Evolutionary conservation across 1,140 invertebrate genomes (phyloP).

Genomic region (Phymastichus coffea): DNA sequence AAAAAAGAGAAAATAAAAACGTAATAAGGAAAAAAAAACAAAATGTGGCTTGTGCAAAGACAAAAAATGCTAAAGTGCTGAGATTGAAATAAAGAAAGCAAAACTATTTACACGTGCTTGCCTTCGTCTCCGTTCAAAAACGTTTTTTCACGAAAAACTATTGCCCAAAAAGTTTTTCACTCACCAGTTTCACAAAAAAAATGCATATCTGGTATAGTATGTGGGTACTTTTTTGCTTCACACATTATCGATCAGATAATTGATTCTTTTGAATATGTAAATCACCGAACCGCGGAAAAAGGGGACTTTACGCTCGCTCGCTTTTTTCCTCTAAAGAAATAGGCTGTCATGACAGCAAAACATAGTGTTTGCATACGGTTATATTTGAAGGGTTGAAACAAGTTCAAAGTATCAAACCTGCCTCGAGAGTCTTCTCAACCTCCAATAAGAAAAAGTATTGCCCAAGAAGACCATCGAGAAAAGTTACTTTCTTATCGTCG

Average conservation of each 20-base stretch:
- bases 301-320: constrained; percentile 19
- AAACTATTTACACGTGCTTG: constrained; percentile 37
- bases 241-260: too few species aligned
- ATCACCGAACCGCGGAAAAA: constrained; percentile 34
- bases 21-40: constrained; percentile 19
- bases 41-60: constrained; percentile 22
- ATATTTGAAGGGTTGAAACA: constrained; percentile 1
- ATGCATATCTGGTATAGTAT: too few species aligned
- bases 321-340: constrained; percentile 17
- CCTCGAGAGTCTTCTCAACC: background rate
- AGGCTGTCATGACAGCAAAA: constrained; percentile 26
- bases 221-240: too few species aligned
- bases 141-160: too few species aligned
- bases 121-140: constrained; percentile 26
- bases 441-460: background rate
- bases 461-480: background rate
- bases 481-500: background rate
- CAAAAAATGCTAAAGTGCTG: constrained; percentile 31
- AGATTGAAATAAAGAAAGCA: constrained; percentile 33
- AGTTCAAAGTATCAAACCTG: background rate
- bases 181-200: too few species aligned
- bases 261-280: too few species aligned
- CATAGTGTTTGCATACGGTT: constrained; percentile 8
- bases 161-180: too few species aligned
- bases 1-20: constrained; percentile 24